Percentiles rank a stretch among this genome's conserved stretches.
Evolutionary conservation across 1,140 invertebrate genomes (phyloP).

Genomic region (Pachyrhynchus sulphureomaculatus): DNA sequence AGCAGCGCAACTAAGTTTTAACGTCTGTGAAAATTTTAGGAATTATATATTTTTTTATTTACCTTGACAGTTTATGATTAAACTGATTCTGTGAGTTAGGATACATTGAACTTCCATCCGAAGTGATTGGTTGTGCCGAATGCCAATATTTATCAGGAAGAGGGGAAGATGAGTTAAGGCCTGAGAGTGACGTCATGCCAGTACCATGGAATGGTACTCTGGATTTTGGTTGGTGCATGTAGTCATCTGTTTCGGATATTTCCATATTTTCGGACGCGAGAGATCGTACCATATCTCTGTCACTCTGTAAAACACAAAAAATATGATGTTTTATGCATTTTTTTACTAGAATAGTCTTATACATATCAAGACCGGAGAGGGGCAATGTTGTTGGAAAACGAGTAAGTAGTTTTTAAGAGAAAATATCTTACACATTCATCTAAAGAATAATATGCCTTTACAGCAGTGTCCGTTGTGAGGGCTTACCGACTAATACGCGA

Average conservation of each 20-base stretch:
- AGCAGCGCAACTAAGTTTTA: too few species aligned
- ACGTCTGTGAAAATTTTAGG: too few species aligned
- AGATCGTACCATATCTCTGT: conserved; percentile 83
- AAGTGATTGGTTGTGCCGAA: conserved; percentile 32
- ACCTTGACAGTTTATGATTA: conserved; percentile 65
- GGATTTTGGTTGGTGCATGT: conserved; percentile 86
- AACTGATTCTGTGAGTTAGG: conserved; percentile 58
- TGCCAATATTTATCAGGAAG: conserved; percentile 60
- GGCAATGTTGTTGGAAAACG: too few species aligned
- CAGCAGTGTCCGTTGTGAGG: too few species aligned
- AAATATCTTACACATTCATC: too few species aligned
- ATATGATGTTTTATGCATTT: too few species aligned
- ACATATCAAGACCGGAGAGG: neutral
- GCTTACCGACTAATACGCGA: too few species aligned
- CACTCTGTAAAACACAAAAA: conserved; percentile 66
- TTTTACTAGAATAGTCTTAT: neutral
- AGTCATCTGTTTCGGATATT: conserved; percentile 83
- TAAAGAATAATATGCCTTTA: too few species aligned
- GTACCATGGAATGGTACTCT: conserved; percentile 58
- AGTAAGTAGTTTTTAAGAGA: too few species aligned
- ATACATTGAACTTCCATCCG: conserved; percentile 59
- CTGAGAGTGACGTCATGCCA: conserved; percentile 51
- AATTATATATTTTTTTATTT: too few species aligned
- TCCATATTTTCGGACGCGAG: conserved; percentile 76
- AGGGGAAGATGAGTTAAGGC: conserved; percentile 56